Percentiles rank a stretch among this genome's conserved stretches.
phyloP scores from a whole-genome alignment of 1,140 invertebrate genomes.

The Phenacoccus solenopsis region DNA sequence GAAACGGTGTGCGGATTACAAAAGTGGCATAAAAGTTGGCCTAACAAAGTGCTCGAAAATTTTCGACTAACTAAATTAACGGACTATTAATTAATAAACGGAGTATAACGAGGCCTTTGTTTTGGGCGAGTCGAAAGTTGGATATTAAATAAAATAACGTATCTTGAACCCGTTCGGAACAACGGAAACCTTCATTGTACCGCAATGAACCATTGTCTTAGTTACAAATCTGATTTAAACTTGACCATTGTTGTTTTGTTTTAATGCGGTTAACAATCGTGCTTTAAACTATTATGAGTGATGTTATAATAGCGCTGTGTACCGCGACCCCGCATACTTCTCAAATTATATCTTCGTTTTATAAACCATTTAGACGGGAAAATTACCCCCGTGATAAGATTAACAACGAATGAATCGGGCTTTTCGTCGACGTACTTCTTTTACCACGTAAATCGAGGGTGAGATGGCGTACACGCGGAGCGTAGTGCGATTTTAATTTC shows the following conservation, averaged over 20 bases:
- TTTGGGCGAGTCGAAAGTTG: neutral
- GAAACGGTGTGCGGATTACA: neutral
- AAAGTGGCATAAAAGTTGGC: neutral
- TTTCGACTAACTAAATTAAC: neutral
- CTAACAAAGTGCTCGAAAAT: neutral
- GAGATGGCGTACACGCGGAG: no score
- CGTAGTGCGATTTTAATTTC: neutral
- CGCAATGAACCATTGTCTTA: conserved; percentile 1
- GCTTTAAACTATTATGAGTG: neutral
- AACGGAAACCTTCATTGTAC: neutral
- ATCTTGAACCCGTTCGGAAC: neutral
- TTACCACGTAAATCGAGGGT: no score
- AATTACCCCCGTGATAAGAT: neutral
- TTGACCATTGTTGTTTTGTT: conserved; percentile 2
- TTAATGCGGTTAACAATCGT: conserved; percentile 1
- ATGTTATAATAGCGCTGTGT: conserved; percentile 3
- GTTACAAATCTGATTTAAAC: conserved; percentile 3
- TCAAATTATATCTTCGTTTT: conserved; percentile 3
- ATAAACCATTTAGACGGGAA: neutral
- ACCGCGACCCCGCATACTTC: no score
- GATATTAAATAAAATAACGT: neutral
- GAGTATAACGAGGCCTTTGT: conserved; percentile 1
- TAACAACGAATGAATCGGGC: neutral
- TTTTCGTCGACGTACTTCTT: neutral
- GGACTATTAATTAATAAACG: neutral